These are phyloP conservation scores for Drosophila pseudoobscura DNA, from an alignment of 1,140 invertebrate genomes.

Conservation along the genomic window DNA sequence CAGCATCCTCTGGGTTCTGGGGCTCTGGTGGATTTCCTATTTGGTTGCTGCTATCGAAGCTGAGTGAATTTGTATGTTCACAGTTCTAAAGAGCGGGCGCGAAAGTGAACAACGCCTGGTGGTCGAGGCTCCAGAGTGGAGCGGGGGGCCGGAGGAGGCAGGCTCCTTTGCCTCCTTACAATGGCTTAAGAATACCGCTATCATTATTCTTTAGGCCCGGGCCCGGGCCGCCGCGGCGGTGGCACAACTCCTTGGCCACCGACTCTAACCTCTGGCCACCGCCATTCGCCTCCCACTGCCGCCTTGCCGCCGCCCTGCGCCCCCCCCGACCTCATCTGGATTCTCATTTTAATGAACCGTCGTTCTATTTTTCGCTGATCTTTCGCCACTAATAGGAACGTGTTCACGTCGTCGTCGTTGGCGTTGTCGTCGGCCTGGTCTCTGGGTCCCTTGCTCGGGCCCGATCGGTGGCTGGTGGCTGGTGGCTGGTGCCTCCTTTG, in stretches of 20 bases:
- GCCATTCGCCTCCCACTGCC: constrained; percentile 17
- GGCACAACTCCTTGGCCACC: constrained; percentile 51
- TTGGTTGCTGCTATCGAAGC: constrained; percentile 73
- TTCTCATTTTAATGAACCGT: constrained; percentile 83
- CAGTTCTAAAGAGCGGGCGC: constrained; percentile 80
- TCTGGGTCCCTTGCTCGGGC: constrained; percentile 36
- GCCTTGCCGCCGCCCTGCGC: neutral
- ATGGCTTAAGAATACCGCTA: constrained; percentile 83
- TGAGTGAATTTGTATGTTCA: constrained; percentile 84
- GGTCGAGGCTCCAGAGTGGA: neutral
- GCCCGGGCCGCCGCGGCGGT: constrained; percentile 4
- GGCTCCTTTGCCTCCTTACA: constrained; percentile 57
- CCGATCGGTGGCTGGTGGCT: neutral
- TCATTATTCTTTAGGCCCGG: constrained; percentile 81
- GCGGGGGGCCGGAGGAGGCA: too few relatives aligned
- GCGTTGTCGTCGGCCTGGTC: constrained; percentile 9
- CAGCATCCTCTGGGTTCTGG: neutral
- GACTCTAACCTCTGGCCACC: constrained; percentile 35
- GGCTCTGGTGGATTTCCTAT: constrained; percentile 42
- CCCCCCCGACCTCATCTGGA: constrained; percentile 38
- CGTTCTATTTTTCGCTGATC: constrained; percentile 83
- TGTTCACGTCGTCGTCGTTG: constrained; percentile 67
- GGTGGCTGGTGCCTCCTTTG: constrained; percentile 30
- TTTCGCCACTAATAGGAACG: constrained; percentile 83
- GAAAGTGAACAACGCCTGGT: constrained; percentile 67